Conservation (phyloP, 2,797 vertebrate genomes). For the Tachyglossus aculeatus region DNA sequence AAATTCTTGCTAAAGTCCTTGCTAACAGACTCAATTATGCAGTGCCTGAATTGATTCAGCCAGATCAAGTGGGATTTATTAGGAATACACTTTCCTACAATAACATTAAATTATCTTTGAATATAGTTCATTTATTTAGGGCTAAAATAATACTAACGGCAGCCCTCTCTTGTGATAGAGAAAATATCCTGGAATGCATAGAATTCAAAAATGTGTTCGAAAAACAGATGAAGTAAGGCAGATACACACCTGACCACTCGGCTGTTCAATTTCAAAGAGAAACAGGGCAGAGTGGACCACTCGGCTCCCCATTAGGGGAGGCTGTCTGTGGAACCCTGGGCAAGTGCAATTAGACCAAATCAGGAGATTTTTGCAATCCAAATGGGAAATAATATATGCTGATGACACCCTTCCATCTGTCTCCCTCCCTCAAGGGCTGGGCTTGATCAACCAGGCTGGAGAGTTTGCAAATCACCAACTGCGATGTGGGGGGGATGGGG, state of each 20-base stretch:
- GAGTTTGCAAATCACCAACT: constrained; percentile 14
- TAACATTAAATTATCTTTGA: constrained; percentile 68
- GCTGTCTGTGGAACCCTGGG: constrained; percentile 8
- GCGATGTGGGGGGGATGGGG: background rate
- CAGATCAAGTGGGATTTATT: constrained; percentile 66
- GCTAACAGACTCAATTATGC: constrained; percentile 65
- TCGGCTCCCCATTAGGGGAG: background rate
- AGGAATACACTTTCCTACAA: constrained; percentile 69
- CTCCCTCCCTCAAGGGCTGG: background rate
- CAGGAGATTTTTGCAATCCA: constrained; percentile 58
- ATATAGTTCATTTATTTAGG: constrained; percentile 68
- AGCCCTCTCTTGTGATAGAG: background rate
- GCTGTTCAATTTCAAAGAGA: no score
- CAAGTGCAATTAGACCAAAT: constrained; percentile 56
- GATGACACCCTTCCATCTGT: constrained; percentile 41
- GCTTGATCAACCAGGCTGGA: background rate
- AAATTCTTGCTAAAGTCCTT: constrained; percentile 68
- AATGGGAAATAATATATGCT: constrained; percentile 57
- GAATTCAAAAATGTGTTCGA: background rate
- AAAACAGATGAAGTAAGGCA: no score
- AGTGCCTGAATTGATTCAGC: constrained; percentile 68
- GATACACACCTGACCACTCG: no score
- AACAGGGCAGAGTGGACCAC: background rate
- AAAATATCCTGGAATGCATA: background rate
- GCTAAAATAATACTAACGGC: constrained; percentile 29